These are phyloP conservation scores for Caenorhabditis zanzibari DNA, from an alignment of 2,888 invertebrate species.

Conservation along the genomic window DNA sequence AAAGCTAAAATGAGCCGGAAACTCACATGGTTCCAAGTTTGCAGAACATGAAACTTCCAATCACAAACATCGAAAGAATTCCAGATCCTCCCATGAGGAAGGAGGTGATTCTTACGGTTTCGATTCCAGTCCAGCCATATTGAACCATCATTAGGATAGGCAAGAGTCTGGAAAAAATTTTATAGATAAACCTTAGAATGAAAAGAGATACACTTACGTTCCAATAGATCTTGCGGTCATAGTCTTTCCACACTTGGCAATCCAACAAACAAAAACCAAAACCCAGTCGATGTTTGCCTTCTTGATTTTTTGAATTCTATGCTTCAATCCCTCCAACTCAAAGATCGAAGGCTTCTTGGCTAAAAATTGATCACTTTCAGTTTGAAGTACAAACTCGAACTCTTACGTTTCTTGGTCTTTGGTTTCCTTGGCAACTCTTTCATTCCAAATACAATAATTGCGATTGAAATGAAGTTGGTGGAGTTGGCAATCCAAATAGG, in stretches of 20 bases:
- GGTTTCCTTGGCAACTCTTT: slow-evolving; percentile 60
- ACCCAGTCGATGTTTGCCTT: slow-evolving; percentile 64
- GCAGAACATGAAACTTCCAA: slow-evolving; percentile 66
- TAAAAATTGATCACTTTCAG: slow-evolving; percentile 7
- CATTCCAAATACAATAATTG: slow-evolving; percentile 65
- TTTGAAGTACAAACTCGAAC: neutral
- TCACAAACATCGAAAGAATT: slow-evolving; percentile 59
- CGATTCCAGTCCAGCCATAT: slow-evolving; percentile 66
- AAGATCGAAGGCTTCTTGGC: slow-evolving; percentile 64
- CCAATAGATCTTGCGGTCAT: slow-evolving; percentile 62
- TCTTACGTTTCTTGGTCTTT: slow-evolving; percentile 57
- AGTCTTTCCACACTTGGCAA: slow-evolving; percentile 64
- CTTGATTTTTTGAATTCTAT: slow-evolving; percentile 59
- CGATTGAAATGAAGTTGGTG: slow-evolving; percentile 74
- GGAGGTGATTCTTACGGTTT: slow-evolving; percentile 63
- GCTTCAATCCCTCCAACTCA: slow-evolving; percentile 59
- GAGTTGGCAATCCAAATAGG: slow-evolving; percentile 73
- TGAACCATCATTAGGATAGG: slow-evolving; percentile 64
- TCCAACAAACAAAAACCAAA: slow-evolving; percentile 60
- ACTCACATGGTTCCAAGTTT: slow-evolving; percentile 61
- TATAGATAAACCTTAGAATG: neutral
- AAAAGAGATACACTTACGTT: slow-evolving; percentile 42
- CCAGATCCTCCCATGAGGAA: slow-evolving; percentile 64
- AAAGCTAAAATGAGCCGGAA: no score
- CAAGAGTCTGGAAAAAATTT: slow-evolving; percentile 39